Conservation (phyloP, 2,797 vertebrate genomes). For the Argya squamiceps region DNA sequence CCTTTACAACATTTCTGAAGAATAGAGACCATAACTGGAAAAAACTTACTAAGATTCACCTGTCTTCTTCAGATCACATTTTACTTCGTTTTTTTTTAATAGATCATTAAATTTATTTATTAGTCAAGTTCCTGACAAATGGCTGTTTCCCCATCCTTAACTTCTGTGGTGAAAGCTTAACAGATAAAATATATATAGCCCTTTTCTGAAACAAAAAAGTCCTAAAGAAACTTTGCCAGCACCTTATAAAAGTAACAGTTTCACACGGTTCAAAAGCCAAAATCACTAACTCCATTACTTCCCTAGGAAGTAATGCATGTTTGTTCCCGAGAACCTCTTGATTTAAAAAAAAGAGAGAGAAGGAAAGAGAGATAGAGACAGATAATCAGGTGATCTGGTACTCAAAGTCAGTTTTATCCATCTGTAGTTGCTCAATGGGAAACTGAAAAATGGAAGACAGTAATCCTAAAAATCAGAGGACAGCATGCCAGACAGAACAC, state of each 20-base stretch:
- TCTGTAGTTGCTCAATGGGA: not conserved
- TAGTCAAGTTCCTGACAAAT: not conserved
- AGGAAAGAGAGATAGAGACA: rapidly evolving
- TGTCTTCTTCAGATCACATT: not conserved
- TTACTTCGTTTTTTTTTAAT: not conserved
- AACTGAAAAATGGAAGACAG: not conserved
- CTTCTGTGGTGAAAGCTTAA: not conserved
- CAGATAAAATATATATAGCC: not conserved
- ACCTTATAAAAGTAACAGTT: not conserved
- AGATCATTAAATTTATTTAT: not conserved
- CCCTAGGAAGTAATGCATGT: not conserved
- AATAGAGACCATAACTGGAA: not conserved
- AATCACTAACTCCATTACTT: not conserved
- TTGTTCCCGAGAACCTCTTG: not conserved
- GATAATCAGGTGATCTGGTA: not conserved
- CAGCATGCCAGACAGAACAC: not conserved
- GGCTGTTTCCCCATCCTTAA: not conserved
- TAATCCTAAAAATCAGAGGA: not conserved
- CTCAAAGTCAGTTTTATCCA: not conserved
- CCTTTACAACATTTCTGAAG: not conserved
- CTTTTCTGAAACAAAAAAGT: not conserved
- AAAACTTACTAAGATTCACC: not conserved
- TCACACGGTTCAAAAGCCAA: not conserved
- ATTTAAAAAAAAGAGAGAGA: no score
- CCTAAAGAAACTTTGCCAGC: not conserved